Conservation (phyloP, 1,140 invertebrate genomes). For the Lepidostoma basale region DNA sequence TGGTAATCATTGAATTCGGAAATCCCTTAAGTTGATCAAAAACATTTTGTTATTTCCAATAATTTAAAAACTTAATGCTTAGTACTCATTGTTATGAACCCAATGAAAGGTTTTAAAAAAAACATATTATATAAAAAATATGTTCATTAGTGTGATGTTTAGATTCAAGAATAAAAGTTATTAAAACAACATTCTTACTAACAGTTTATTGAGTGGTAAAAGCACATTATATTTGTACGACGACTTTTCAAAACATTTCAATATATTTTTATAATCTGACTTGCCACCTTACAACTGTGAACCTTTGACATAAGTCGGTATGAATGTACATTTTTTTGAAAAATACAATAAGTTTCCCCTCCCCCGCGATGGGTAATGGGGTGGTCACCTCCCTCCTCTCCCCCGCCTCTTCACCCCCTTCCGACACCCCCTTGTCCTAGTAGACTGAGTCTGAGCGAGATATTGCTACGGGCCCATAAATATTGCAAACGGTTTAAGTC, state of each 20-base stretch:
- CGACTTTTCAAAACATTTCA: not conserved
- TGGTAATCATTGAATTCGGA: too few relatives aligned
- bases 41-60: too few relatives aligned
- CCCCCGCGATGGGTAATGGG: conserved; percentile 31
- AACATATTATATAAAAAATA: too few relatives aligned
- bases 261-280: too few relatives aligned
- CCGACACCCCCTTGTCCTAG: conserved; percentile 25
- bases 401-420: not conserved
- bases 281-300: not conserved
- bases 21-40: too few relatives aligned
- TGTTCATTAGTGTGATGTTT: too few relatives aligned
- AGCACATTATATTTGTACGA: not conserved
- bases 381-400: conserved; percentile 3
- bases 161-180: too few relatives aligned
- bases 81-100: too few relatives aligned
- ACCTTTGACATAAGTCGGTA: not conserved
- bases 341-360: conserved; percentile 46
- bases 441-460: conserved; percentile 44
- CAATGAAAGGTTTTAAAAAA: too few relatives aligned
- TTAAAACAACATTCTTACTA: too few relatives aligned
- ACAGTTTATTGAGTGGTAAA: too few relatives aligned
- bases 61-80: too few relatives aligned
- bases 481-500: not conserved
- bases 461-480: conserved; percentile 40
- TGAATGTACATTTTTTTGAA: conserved; percentile 44